These are phyloP conservation scores for Pseudococcus jackbeardsleyi DNA, from an alignment of 2,888 invertebrate species.

Conservation along the genomic window DNA sequence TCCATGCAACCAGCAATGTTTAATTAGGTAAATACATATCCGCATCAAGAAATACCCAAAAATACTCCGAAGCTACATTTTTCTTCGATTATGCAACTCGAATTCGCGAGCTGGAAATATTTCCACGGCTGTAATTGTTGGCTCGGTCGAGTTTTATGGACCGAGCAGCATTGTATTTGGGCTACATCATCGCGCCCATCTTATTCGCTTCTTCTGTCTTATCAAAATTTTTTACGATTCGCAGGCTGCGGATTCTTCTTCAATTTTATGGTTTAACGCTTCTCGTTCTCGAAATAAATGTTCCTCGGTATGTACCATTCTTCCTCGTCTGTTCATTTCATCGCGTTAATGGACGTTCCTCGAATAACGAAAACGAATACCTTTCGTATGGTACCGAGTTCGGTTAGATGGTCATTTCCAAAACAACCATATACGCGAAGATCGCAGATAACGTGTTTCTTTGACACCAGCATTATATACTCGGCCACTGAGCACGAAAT, in stretches of 20 bases:
- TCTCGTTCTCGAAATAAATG: neutral
- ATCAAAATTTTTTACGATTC: neutral
- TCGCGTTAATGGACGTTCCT: neutral
- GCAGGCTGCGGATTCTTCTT: neutral
- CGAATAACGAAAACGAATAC: neutral
- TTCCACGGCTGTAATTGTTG: neutral
- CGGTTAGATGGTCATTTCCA: neutral
- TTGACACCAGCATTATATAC: neutral
- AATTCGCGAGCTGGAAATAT: neutral
- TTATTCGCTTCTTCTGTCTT: neutral
- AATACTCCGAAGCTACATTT: neutral
- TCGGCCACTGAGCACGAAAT: neutral
- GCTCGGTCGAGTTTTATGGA: slow-evolving; percentile 1
- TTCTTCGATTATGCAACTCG: slow-evolving; percentile 10
- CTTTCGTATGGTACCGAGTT: neutral
- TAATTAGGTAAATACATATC: neutral
- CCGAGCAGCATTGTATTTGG: neutral
- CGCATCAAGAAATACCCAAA: neutral
- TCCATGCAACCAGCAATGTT: neutral
- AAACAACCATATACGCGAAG: neutral
- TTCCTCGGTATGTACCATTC: neutral
- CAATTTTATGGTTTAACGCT: slow-evolving; percentile 10
- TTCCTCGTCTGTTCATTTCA: neutral
- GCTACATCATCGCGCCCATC: neutral
- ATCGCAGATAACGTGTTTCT: neutral